Base-by-base conservation (phyloP, 1,140 invertebrate species). In the Bathynomus jamesi region DNA sequence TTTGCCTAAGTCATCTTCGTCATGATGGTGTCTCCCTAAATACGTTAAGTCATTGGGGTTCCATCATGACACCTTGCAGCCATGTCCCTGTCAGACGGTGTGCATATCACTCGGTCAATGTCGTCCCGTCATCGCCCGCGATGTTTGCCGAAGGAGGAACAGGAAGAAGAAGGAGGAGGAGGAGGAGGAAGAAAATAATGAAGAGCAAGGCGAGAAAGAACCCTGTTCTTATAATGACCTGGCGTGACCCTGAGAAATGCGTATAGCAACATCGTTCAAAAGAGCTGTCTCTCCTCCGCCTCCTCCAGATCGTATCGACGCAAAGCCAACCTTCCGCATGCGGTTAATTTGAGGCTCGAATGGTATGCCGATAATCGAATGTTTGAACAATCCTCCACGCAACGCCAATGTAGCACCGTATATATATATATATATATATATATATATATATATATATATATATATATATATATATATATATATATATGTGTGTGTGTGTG, bases 21-120 rank as follows among this genome's bases (percentile, higher is more conserved):
- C 40, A 53, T 53, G 40, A 53, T 53, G 40, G 40, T 53, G 40
- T 53, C 40, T 53, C 40, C 40, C 40, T 53, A 53, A 53, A 53
- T 53, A 53, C 40, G 40, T 53, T 53, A 53, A 53, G 40, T 53
- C 40, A 53, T 53, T 21, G 40, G 40, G 40, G 40, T 21, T 53
- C 40, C 21, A 53, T 53, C 40, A 53, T 53, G 40, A 53, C 40
- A 53, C 40, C 40, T 53, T 53, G 40, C 40, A 53, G 40, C 40
- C 13, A 53, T 53, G 40, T 53, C 40, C 40, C 40, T 53, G 13
- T 53, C 40, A n/a, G 2, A 17, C 40, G 40, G 21, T 21, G 21
- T 17, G 21, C 21, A 53, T 5, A 53, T 5, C 13, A 53, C 21
- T 21, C 40, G 1, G 21, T 21, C 40, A 53, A 53, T 17, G 5